Base-by-base conservation (phyloP, 2,113 vertebrate genomes). In the Tetraodon nigroviridis region DNA sequence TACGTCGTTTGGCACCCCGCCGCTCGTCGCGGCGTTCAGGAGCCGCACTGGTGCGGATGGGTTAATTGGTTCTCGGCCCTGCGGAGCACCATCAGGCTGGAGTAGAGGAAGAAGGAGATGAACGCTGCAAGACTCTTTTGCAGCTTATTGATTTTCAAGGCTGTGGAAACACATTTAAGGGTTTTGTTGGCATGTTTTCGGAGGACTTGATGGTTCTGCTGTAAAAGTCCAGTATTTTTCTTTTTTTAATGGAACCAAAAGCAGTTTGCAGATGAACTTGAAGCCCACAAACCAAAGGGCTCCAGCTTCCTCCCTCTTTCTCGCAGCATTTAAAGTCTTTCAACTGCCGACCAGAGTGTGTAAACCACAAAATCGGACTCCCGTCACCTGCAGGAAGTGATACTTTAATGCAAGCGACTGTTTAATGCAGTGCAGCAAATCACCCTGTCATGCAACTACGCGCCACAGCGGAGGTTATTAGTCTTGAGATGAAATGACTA, bases 61-160 rank as follows among this genome's bases (percentile, higher is more conserved):
- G 84, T 83, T 83, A 80, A 83, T 83, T 80, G 79, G 69, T 74
- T 76, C 61, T 60, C 53, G 74, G 69, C 76, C 40, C 51, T 18
- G 2, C 45, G 48, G 66, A 79, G 56, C 51, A 65, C 51, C 56
- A 58, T 59, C 24, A 73, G 69, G 56, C 48, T 45, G 1, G 3
- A 53, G 46, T 2, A 63, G 18, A 58, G 40, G 20, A 51, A 14
- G 22, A 13, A 29, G 42, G 48, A 20, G 5, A 32, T 14, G 40
- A 19, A 56, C 24, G 20, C 40, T 42, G 53, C 17, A 59, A 7
- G 6, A 18, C 2, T 50, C 5, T 37, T 12, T 4, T 8, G 4
- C 8, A 37, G 11, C 12, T 37, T 11, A 0, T 10, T 37, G 32
- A 37, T 37, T 37, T 27, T 37, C 10, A 37, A 37, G 32, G 32